These are phyloP conservation scores for Sylvilagus floridanus DNA, from an alignment of 2,797 vertebrate genomes.

Conservation along the genomic window DNA sequence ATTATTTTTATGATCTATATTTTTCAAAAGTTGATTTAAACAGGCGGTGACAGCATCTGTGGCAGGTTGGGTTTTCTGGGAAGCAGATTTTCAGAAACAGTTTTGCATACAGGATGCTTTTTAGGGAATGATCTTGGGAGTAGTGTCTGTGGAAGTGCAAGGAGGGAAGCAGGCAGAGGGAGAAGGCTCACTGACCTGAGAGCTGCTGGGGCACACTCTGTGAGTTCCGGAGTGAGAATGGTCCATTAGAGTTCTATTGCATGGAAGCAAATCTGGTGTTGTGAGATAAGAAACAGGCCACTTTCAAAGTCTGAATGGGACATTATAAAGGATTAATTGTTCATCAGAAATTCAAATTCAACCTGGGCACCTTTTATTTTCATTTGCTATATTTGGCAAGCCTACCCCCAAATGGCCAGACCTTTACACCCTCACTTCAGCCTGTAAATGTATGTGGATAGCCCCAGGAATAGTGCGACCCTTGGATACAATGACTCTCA, in stretches of 20 bases:
- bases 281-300: neutral
- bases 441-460: neutral
- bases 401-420: neutral
- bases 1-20: neutral
- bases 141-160: neutral
- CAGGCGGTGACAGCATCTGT: neutral
- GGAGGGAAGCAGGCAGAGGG: neutral
- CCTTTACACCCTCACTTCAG: neutral
- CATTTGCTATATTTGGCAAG: neutral
- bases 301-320: neutral
- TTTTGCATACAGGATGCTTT: neutral
- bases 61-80: neutral
- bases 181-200: neutral
- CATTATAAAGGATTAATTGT: neutral
- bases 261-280: neutral
- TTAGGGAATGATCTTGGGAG: neutral
- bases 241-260: neutral
- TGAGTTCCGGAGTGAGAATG: no score
- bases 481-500: neutral
- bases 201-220: neutral
- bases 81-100: neutral
- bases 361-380: neutral
- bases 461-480: neutral
- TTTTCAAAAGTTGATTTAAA: neutral
- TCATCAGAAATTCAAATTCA: neutral